These are phyloP conservation scores for Dilophus febrilis DNA, from an alignment of 2,888 invertebrate genomes.

Conservation along the genomic window DNA sequence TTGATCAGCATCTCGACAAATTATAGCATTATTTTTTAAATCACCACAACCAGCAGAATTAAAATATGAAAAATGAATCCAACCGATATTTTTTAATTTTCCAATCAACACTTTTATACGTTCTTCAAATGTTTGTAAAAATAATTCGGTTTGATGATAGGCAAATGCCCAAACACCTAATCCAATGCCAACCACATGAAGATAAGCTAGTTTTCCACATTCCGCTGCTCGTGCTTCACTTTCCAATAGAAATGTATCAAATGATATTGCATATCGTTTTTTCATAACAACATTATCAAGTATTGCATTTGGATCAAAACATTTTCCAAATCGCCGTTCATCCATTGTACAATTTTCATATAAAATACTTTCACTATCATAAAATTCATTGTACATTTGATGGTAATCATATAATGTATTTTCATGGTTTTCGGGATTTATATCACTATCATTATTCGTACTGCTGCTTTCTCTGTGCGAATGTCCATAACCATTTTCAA, in stretches of 20 bases:
- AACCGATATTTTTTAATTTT: slow-evolving; percentile 36
- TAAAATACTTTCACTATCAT: slow-evolving; percentile 12
- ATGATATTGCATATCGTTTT: slow-evolving; percentile 34
- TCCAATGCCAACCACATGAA: slow-evolving; percentile 50
- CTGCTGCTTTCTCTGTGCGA: slow-evolving; percentile 4
- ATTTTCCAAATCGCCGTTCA: background rate
- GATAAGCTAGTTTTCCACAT: slow-evolving; percentile 35
- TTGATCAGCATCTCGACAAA: slow-evolving; percentile 16
- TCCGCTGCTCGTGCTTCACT: slow-evolving; percentile 37
- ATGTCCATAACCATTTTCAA: slow-evolving; percentile 32
- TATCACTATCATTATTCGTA: background rate
- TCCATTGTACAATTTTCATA: slow-evolving; percentile 6
- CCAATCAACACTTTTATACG: slow-evolving; percentile 34
- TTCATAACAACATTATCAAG: slow-evolving; percentile 26
- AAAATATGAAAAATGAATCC: slow-evolving; percentile 51
- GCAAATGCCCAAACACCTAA: slow-evolving; percentile 48
- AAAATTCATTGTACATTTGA: slow-evolving; percentile 19
- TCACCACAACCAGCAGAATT: slow-evolving; percentile 30
- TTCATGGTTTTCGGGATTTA: slow-evolving; percentile 5
- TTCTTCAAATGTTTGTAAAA: slow-evolving; percentile 43
- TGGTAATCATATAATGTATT: slow-evolving; percentile 8
- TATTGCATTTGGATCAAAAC: slow-evolving; percentile 11
- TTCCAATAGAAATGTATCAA: slow-evolving; percentile 44
- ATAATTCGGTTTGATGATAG: slow-evolving; percentile 42
- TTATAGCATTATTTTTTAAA: slow-evolving; percentile 29